phyloP scores from a whole-genome alignment of 2,113 vertebrate species.

The Spermophilus dauricus region DNA sequence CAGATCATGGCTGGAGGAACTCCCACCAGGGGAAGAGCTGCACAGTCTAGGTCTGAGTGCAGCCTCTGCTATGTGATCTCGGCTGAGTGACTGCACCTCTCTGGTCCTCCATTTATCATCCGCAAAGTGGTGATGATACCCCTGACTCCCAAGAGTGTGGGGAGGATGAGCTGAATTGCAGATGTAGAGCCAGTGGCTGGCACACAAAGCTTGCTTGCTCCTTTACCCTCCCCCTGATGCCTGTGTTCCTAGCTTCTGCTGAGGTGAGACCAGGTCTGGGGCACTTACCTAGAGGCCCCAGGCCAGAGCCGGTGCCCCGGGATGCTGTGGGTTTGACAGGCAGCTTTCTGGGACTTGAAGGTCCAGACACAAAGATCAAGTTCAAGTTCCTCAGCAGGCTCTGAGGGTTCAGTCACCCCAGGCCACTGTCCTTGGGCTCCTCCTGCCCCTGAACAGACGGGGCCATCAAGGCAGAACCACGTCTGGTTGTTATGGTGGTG shows the following conservation, averaged over 20 bases:
- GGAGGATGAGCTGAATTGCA: background rate
- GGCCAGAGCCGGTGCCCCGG: background rate
- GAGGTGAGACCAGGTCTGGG: background rate
- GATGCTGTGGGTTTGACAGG: background rate
- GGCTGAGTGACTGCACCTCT: background rate
- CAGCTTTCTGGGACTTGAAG: background rate
- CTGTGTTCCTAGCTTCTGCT: background rate
- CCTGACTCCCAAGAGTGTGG: background rate
- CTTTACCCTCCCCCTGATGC: fast-evolving
- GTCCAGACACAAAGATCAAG: background rate
- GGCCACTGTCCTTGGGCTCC: background rate
- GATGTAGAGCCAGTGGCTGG: fast-evolving
- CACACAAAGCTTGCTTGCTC: too few species aligned
- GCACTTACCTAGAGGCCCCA: background rate
- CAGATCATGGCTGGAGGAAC: background rate
- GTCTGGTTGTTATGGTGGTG: background rate
- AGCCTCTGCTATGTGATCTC: background rate
- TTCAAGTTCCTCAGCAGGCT: background rate
- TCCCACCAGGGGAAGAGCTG: background rate
- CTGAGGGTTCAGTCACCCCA: fast-evolving
- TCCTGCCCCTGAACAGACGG: background rate
- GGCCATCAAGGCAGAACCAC: fast-evolving
- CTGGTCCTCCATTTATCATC: background rate
- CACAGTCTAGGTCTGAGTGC: background rate
- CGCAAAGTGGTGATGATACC: background rate